Conservation (phyloP, 2,797 vertebrate genomes). For the Harpagifer antarcticus region DNA sequence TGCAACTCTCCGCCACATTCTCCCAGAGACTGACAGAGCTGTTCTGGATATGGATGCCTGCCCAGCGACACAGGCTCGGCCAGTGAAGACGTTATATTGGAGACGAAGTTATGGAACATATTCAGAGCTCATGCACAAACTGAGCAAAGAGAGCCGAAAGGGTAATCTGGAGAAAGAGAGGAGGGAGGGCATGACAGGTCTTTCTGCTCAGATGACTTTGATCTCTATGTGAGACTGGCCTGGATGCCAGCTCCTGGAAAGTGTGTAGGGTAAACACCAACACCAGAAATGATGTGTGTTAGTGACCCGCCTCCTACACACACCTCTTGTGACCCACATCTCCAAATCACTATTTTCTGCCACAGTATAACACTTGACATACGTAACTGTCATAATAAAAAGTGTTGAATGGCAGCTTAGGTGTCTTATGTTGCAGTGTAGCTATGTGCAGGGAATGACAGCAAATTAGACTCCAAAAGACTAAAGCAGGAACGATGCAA, state of each 20-base stretch:
- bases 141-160: slow-evolving; percentile 36
- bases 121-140: slow-evolving; percentile 36
- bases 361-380: slow-evolving; percentile 52
- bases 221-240: slow-evolving; percentile 61
- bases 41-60: slow-evolving; percentile 39
- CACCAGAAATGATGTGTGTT: neutral
- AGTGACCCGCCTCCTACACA: slow-evolving; percentile 1
- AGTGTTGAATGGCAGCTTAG: slow-evolving; percentile 43
- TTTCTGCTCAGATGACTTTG: slow-evolving; percentile 71
- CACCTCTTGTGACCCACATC: slow-evolving; percentile 15
- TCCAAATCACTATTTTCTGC: too few species aligned
- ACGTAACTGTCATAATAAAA: slow-evolving; percentile 23
- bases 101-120: slow-evolving; percentile 50
- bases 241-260: slow-evolving; percentile 44
- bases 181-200: slow-evolving; percentile 49
- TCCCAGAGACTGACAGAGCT: slow-evolving; percentile 37
- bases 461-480: slow-evolving; percentile 66
- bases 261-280: slow-evolving; percentile 15
- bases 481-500: slow-evolving; percentile 64
- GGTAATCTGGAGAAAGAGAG: slow-evolving; percentile 37
- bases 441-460: slow-evolving; percentile 50
- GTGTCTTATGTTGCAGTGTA: slow-evolving; percentile 24
- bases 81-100: slow-evolving; percentile 32
- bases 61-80: slow-evolving; percentile 38
- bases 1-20: slow-evolving; percentile 16